Conservation (phyloP, 2,888 invertebrate species). For the Sussaba pulchella region DNA sequence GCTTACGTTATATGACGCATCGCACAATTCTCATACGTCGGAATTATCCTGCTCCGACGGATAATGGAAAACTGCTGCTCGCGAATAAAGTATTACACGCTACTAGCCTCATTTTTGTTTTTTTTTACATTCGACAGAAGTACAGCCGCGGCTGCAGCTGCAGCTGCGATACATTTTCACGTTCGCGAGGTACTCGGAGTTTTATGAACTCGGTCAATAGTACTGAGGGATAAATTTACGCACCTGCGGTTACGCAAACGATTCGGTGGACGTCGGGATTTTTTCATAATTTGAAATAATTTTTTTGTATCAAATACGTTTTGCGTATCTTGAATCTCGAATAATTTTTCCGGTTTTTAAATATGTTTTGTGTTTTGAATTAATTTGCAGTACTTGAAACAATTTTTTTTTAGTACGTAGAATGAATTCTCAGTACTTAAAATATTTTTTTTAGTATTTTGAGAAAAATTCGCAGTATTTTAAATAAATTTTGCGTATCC, state of each 20-base stretch:
- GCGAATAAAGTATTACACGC: background rate
- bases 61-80: constrained; percentile 4
- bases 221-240: background rate
- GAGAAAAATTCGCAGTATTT: too few species aligned
- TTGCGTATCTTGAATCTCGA: too few species aligned
- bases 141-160: background rate
- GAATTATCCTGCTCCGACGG: background rate
- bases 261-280: background rate
- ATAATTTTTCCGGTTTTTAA: too few species aligned
- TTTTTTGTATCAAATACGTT: too few species aligned
- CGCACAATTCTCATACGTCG: background rate
- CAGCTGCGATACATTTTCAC: constrained; percentile 50
- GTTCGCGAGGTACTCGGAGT: constrained; percentile 35
- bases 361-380: too few species aligned
- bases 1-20: background rate
- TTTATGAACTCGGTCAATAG: background rate
- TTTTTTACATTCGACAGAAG: constrained; percentile 13
- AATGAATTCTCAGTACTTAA: too few species aligned
- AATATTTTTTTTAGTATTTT: too few species aligned
- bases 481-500: too few species aligned
- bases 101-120: background rate
- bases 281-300: too few species aligned
- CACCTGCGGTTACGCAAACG: background rate
- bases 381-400: too few species aligned
- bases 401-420: too few species aligned